Base-by-base conservation (phyloP, 2,113 vertebrate species). In the Herpailurus yagouaroundi region DNA sequence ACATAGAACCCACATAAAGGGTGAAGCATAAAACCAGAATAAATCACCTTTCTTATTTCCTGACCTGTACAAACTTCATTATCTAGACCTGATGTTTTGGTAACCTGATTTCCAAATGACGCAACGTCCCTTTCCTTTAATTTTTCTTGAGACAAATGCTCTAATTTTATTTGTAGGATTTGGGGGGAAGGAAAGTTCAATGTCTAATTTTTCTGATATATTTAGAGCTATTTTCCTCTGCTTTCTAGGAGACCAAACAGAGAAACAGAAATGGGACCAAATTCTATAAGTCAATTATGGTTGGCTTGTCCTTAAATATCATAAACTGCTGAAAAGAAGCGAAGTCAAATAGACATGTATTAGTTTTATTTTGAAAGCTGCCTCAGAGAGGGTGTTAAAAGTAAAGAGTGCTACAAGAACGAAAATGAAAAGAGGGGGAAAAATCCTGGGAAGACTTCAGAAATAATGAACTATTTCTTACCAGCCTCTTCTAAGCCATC, bases 91-190 rank as follows among this genome's bases (percentile, higher is more conserved):
- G 92, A 97, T 98, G 88, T 73, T 96, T 96, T 85, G 66, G 41
- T 98, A 97, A 98, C 97, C 88, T 82, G 87, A 98, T 97, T 98
- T 97, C 93, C 79, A 95, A 90, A 97, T 96, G 95, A 97, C 92
- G 95, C 88, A 91, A 95, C 97, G 93, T 79, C 95, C 86, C 92
- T 94, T 95, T 57, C 79, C 92, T 98, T 98, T 98, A 95, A 97
- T 96, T 97, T 97, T 97, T 97, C 97, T 95, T 89, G 84, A 95
- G 97, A 97, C 71, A 95, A 98, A 98, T 96, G 92, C 69, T 91
- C 71, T 97, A 97, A 97, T 97, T 96, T 97, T 94, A 97, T 94
- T 96, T 96, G 80, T 87, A 85, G 71, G 64, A 76, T 93, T 91
- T 93, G 77, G 90, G 91, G 92, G 97, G 95, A 97, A 97, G 88